Evolutionary conservation across 2,113 vertebrate species (phyloP).

Genomic region (Setophaga kirtlandii): DNA sequence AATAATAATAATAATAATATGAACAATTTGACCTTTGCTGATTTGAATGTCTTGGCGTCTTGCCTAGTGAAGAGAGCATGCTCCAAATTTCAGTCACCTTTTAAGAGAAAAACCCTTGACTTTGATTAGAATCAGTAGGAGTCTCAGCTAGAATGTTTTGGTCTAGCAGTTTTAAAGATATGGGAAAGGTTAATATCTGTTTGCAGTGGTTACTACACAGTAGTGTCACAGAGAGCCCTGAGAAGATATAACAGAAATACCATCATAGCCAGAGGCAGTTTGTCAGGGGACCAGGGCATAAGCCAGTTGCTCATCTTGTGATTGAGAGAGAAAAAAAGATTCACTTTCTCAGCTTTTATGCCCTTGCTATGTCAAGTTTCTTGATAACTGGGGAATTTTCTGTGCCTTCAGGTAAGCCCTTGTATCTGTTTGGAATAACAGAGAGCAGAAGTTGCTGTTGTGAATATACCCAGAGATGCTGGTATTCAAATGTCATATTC

Average conservation of each 20-base stretch:
- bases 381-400: not conserved
- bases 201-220: not conserved
- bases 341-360: not conserved
- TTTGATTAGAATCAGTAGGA: not conserved
- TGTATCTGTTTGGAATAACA: not conserved
- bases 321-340: not conserved
- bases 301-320: not conserved
- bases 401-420: not conserved
- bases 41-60: not conserved
- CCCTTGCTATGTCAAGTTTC: not conserved
- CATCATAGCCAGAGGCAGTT: not conserved
- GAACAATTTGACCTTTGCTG: not conserved
- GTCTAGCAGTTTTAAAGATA: not conserved
- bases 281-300: not conserved
- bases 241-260: not conserved
- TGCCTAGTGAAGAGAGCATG: not conserved
- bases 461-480: rapidly evolving
- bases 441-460: not conserved
- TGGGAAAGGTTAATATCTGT: not conserved
- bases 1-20: not conserved
- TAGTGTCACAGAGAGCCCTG: not conserved
- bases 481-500: rapidly evolving
- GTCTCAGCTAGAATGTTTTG: not conserved
- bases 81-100: not conserved
- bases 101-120: not conserved